Evolutionary conservation across 2,797 vertebrate genomes (phyloP).

Genomic region (Sebastes kiyomatsui): DNA sequence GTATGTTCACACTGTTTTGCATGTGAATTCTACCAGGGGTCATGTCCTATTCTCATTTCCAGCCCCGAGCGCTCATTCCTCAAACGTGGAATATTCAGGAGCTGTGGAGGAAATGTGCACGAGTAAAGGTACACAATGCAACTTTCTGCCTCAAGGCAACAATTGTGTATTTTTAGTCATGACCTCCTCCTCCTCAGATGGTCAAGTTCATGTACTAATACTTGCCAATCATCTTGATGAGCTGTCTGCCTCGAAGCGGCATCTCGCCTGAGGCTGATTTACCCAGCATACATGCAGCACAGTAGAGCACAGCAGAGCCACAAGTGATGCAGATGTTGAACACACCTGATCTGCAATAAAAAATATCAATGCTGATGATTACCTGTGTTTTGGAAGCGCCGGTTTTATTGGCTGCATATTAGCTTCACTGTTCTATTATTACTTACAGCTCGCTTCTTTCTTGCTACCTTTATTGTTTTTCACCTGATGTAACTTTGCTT

Average conservation of each 20-base stretch:
- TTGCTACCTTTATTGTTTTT: background rate
- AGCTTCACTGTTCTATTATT: background rate
- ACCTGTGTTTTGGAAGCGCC: constrained; percentile 11
- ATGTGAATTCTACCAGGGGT: constrained; percentile 10
- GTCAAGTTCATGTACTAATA: constrained; percentile 20
- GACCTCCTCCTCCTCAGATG: constrained; percentile 14
- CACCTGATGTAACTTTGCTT: background rate
- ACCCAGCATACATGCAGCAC: background rate
- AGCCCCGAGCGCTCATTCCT: background rate
- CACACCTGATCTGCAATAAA: background rate
- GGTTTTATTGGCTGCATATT: background rate
- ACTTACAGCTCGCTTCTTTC: background rate
- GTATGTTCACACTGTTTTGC: background rate
- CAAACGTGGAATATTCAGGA: constrained; percentile 24
- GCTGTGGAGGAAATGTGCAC: constrained; percentile 2
- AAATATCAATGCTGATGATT: constrained; percentile 8
- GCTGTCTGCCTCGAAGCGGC: constrained; percentile 19
- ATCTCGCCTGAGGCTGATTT: constrained; percentile 16
- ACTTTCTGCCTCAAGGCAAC: constrained; percentile 19
- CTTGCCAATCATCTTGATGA: constrained; percentile 50
- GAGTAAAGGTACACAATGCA: background rate
- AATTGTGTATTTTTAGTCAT: constrained; percentile 18
- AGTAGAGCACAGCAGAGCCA: background rate
- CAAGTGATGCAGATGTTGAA: constrained; percentile 31
- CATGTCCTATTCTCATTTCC: background rate